Evolutionary conservation across 2,888 invertebrate genomes (phyloP).

Genomic region (Mesoligia furuncula): DNA sequence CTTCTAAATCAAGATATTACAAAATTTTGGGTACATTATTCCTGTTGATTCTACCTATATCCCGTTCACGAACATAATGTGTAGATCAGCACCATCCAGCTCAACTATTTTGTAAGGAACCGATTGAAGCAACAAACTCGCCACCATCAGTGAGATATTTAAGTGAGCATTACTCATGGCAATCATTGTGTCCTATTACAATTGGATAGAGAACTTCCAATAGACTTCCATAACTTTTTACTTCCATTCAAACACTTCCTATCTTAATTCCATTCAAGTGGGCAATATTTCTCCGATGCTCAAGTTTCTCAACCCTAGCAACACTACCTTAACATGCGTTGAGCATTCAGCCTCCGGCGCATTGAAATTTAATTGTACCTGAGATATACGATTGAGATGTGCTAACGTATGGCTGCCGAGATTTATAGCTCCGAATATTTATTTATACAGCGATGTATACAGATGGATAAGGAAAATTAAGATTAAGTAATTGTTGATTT

Average conservation of each 20-base stretch:
- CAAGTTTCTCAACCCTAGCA: conserved; percentile 50
- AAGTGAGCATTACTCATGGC: background rate
- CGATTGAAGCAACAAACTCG: background rate
- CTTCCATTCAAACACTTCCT: background rate
- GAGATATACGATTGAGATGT: conserved; percentile 78
- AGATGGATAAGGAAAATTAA: conserved; percentile 47
- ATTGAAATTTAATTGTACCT: conserved; percentile 74
- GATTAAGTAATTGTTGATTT: conserved; percentile 44
- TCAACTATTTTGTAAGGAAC: background rate
- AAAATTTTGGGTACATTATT: background rate
- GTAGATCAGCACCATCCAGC: background rate
- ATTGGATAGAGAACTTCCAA: background rate
- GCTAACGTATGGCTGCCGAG: conserved; percentile 63
- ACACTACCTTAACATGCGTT: conserved; percentile 59
- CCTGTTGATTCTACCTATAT: background rate
- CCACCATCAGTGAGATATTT: background rate
- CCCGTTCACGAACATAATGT: background rate
- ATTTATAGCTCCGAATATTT: conserved; percentile 53
- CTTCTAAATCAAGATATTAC: background rate
- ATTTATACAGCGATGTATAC: conserved; percentile 34
- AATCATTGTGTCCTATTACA: background rate
- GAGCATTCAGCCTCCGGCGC: conserved; percentile 65
- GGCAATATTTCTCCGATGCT: background rate
- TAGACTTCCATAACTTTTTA: background rate
- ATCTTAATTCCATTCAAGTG: background rate